Conservation (phyloP, 2,113 vertebrate species). For the Hyperoodon ampullatus region DNA sequence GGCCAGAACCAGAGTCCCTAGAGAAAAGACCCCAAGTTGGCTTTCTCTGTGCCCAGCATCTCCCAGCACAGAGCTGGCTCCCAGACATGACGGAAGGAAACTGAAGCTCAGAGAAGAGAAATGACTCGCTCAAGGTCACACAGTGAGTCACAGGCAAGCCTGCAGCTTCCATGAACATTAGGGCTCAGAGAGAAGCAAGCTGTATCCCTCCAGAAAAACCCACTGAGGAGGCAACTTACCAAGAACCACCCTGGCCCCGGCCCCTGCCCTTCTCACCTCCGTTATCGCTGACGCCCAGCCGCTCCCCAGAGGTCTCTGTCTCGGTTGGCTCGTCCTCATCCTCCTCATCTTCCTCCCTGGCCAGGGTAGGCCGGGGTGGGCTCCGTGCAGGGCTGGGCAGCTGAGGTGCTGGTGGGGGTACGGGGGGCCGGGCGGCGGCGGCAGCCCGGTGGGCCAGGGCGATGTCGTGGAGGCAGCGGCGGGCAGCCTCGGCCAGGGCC, state of each 20-base stretch:
- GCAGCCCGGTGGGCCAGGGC: constrained; percentile 92
- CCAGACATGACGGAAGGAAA: not conserved
- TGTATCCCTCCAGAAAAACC: not conserved
- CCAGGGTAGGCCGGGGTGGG: not conserved
- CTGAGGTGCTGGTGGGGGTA: constrained; percentile 83
- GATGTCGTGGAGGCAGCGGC: constrained; percentile 93
- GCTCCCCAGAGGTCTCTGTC: constrained; percentile 80
- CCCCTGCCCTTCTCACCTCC: constrained; percentile 65
- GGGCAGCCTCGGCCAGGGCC: constrained; percentile 89
- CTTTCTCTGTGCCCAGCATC: not conserved
- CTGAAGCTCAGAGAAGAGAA: not conserved
- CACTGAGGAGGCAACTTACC: fast-evolving
- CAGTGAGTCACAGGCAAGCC: not conserved
- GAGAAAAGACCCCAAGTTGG: not conserved
- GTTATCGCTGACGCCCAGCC: constrained; percentile 60
- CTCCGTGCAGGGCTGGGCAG: constrained; percentile 66
- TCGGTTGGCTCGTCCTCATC: constrained; percentile 86
- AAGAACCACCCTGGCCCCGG: fast-evolving
- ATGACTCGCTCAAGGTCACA: not conserved
- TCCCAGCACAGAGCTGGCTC: not conserved
- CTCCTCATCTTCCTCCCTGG: constrained; percentile 73
- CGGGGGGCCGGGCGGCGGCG: constrained; percentile 79
- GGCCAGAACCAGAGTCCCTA: not conserved
- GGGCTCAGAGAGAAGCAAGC: not conserved
- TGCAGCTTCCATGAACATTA: not conserved